A percentile compares a stretch with the other conserved stretches of the same genome.
These are phyloP conservation scores for Halocaridina rubra DNA, from an alignment of 2,888 invertebrate genomes.

Conservation along the genomic window DNA sequence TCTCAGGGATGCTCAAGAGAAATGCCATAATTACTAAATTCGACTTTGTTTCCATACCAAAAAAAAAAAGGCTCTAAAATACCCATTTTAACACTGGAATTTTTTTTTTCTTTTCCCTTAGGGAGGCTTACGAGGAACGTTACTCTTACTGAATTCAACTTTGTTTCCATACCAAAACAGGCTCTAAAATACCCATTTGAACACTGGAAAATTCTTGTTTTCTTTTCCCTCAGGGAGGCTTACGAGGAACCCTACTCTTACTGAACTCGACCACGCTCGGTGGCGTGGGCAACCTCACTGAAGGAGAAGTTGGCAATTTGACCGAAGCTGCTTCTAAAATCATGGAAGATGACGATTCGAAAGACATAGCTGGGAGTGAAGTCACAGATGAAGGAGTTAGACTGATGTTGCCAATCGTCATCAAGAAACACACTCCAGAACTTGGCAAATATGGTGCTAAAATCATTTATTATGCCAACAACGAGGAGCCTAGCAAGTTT, in stretches of 20 bases:
- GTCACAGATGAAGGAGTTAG: constrained; percentile 40
- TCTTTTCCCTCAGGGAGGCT: constrained; percentile 10
- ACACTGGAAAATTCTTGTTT: too few relatives aligned
- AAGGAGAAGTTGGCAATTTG: constrained; percentile 30
- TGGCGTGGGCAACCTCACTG: constrained; percentile 33
- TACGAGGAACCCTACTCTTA: constrained; percentile 28
- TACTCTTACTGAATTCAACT: constrained; percentile 37
- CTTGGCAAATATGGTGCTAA: constrained; percentile 58
- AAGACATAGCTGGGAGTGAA: constrained; percentile 1
- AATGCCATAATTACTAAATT: too few relatives aligned
- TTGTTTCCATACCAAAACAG: too few relatives aligned
- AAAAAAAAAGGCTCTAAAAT: too few relatives aligned
- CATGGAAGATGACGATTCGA: constrained; percentile 36
- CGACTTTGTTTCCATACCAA: too few relatives aligned
- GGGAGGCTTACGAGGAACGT: constrained; percentile 39
- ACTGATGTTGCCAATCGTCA: constrained; percentile 39
- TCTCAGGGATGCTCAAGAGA: too few relatives aligned
- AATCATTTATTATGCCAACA: constrained; percentile 36
- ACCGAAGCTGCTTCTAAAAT: constrained; percentile 40
- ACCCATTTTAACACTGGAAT: too few relatives aligned
- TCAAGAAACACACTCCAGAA: constrained; percentile 34
- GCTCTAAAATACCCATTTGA: too few relatives aligned
- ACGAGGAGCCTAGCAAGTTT: constrained; percentile 27
- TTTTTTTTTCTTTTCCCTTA: neutral
- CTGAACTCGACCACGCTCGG: constrained; percentile 30